These are phyloP conservation scores for Sebastes aleutianus DNA, from an alignment of 2,797 vertebrate species.

Conservation along the genomic window DNA sequence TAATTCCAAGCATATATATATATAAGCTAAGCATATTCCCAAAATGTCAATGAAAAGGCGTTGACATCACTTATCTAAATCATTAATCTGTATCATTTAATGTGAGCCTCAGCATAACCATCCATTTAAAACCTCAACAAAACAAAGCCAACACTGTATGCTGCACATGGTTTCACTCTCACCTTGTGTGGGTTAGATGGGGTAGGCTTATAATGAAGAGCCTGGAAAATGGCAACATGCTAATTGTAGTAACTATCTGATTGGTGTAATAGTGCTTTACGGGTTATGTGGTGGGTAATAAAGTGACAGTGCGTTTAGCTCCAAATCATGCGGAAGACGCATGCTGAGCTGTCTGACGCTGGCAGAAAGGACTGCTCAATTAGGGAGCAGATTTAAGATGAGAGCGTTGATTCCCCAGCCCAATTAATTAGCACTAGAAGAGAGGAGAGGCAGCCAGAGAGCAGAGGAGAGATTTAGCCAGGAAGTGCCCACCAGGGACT, in stretches of 20 bases:
- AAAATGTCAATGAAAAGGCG: neutral
- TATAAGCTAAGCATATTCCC: neutral
- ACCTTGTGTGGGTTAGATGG: conserved; percentile 14
- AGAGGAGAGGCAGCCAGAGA: conserved; percentile 69
- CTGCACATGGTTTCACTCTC: conserved; percentile 1
- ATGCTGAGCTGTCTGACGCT: conserved; percentile 83
- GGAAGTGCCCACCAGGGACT: conserved; percentile 76
- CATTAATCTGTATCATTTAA: neutral
- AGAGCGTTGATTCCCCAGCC: conserved; percentile 80
- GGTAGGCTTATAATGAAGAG: conserved; percentile 29
- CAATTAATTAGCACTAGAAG: conserved; percentile 82
- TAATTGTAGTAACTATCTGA: conserved; percentile 83
- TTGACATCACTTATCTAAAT: neutral
- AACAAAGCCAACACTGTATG: neutral
- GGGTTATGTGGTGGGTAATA: conserved; percentile 87
- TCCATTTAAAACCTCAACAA: neutral
- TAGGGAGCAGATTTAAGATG: conserved; percentile 84
- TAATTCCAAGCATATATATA: neutral
- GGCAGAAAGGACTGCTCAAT: conserved; percentile 87
- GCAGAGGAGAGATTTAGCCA: conserved; percentile 75
- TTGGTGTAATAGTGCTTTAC: conserved; percentile 85
- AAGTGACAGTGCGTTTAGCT: conserved; percentile 92
- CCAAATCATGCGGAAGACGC: conserved; percentile 90
- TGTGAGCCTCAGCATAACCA: neutral
- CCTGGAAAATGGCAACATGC: conserved; percentile 64